Evolutionary conservation across 2,888 invertebrate species (phyloP).

Genomic region (Dioctria rufipes): DNA sequence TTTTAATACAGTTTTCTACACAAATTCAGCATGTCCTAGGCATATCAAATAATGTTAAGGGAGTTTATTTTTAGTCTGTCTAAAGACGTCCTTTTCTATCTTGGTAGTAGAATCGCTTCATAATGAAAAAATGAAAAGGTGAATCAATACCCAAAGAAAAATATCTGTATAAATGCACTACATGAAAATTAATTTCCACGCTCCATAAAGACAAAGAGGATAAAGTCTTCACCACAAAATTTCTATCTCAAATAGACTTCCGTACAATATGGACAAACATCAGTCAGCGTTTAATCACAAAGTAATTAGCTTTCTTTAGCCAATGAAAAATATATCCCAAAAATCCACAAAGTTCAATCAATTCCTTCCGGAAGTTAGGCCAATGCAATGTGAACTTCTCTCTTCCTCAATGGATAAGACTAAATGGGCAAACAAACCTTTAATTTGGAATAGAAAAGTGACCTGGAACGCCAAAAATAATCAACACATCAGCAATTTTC

Average conservation of each 20-base stretch:
- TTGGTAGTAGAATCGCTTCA: neutral
- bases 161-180: neutral
- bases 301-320: constrained; percentile 21
- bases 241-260: constrained; percentile 26
- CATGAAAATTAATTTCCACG: neutral
- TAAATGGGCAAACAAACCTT: neutral
- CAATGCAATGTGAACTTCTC: neutral
- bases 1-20: too few relatives aligned
- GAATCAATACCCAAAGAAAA: constrained; percentile 1
- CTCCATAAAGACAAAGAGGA: neutral
- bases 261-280: constrained; percentile 12
- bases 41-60: too few relatives aligned
- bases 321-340: neutral
- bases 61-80: too few relatives aligned
- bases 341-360: constrained; percentile 22
- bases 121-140: neutral
- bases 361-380: neutral
- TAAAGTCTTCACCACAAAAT: constrained; percentile 9
- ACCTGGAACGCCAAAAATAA: constrained; percentile 23
- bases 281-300: constrained; percentile 3
- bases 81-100: too few relatives aligned
- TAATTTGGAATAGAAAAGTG: neutral
- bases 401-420: neutral
- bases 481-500: constrained; percentile 41
- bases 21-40: too few relatives aligned